A percentile compares a stretch with the other conserved stretches of the same genome.
Evolutionary conservation across 2,888 invertebrate species (phyloP).

Genomic region (Athalia rosae): DNA sequence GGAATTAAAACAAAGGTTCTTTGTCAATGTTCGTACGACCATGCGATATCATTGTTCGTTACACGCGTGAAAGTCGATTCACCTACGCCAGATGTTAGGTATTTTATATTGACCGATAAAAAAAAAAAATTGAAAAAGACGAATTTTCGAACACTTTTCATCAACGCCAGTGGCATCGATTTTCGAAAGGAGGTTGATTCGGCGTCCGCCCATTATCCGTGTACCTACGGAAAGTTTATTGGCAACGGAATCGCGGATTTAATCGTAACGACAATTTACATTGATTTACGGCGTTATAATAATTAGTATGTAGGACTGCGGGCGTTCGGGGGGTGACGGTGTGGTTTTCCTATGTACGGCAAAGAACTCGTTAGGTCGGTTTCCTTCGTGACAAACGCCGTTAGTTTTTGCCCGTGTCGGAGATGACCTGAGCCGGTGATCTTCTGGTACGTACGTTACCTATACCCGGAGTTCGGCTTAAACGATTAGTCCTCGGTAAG

Average conservation of each 20-base stretch:
- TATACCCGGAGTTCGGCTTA: slow-evolving; percentile 47
- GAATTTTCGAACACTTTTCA: no score
- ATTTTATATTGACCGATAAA: background rate
- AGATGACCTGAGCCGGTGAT: background rate
- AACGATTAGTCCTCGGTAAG: slow-evolving; percentile 56
- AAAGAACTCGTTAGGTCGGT: background rate
- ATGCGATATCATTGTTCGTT: slow-evolving; percentile 15
- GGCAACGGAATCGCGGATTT: no score
- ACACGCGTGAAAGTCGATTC: slow-evolving; percentile 11
- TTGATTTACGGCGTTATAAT: background rate
- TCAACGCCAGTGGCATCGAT: no score
- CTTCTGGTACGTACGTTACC: slow-evolving; percentile 50
- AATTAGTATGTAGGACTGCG: slow-evolving; percentile 52
- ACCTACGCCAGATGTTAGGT: background rate
- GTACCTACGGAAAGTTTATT: no score
- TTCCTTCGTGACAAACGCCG: slow-evolving; percentile 30
- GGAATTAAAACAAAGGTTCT: slow-evolving; percentile 33
- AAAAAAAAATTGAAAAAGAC: background rate
- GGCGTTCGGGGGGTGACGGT: background rate
- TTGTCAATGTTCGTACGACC: background rate
- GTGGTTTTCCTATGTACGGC: background rate
- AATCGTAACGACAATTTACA: background rate
- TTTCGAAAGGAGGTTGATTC: no score
- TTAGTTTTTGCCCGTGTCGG: slow-evolving; percentile 19
- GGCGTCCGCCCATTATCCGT: no score